phyloP scores from a whole-genome alignment of 2,113 vertebrate species.

The Athene noctua region DNA sequence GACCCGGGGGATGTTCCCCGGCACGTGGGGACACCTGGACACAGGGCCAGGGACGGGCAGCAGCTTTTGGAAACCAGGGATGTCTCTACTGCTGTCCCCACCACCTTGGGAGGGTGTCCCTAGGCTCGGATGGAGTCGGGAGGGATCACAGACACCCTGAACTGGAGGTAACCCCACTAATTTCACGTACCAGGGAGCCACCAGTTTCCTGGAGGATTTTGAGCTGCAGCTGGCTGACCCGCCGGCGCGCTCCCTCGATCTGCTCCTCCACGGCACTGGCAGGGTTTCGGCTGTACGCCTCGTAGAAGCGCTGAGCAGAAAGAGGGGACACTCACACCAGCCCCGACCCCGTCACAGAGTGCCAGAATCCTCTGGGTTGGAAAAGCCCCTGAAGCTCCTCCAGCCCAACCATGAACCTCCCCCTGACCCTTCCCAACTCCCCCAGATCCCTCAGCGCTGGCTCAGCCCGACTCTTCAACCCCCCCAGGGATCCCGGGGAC shows the following conservation, averaged over 20 bases:
- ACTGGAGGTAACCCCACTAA: neutral
- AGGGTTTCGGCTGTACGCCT: constrained; percentile 79
- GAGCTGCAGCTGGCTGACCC: constrained; percentile 84
- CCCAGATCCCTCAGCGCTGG: no score
- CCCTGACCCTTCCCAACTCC: no score
- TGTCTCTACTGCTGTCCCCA: accelerated
- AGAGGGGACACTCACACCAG: accelerated
- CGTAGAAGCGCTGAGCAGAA: constrained; percentile 76
- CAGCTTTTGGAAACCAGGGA: neutral
- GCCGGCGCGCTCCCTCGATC: constrained; percentile 85
- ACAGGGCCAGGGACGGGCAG: no score
- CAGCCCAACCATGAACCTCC: no score
- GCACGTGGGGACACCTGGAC: neutral
- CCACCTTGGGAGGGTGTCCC: neutral
- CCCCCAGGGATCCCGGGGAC: no score
- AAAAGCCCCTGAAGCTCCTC: no score
- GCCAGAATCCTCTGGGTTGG: no score
- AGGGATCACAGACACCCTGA: neutral
- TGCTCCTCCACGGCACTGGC: constrained; percentile 80
- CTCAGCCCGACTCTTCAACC: no score
- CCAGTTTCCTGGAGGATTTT: constrained; percentile 87
- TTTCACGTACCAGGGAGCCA: constrained; percentile 47
- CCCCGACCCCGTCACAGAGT: neutral
- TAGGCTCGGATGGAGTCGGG: accelerated
- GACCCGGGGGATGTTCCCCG: neutral